These are phyloP conservation scores for Alcedo quadribrachys DNA, from an alignment of 2,797 vertebrate species.

Conservation along the genomic window DNA sequence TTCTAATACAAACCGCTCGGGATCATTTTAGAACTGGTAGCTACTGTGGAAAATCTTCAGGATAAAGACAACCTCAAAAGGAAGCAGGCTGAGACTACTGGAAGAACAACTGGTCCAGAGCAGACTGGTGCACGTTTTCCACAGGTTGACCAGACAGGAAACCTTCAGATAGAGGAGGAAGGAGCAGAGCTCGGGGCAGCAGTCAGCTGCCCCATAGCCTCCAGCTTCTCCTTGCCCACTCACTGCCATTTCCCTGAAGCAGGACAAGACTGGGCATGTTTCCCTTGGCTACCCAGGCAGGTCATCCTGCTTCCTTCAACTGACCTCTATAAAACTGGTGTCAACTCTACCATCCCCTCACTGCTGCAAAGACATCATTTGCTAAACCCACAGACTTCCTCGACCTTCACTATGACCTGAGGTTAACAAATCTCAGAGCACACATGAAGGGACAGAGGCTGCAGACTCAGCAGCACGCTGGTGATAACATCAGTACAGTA, in stretches of 20 bases:
- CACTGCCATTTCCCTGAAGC: neutral
- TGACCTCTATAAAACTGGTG: neutral
- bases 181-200: neutral
- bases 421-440: neutral
- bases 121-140: neutral
- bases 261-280: neutral
- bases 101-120: neutral
- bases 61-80: neutral
- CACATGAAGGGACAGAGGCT: neutral
- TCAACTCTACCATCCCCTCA: neutral
- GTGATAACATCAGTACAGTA: slow-evolving; percentile 34
- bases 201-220: neutral
- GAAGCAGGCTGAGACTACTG: neutral
- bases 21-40: neutral
- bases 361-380: neutral
- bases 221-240: neutral
- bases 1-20: neutral
- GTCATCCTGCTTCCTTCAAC: neutral
- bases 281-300: neutral
- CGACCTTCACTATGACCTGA: neutral
- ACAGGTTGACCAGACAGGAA: neutral
- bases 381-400: slow-evolving; percentile 33
- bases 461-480: slow-evolving; percentile 47
- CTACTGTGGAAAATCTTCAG: neutral
- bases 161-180: neutral